phyloP scores from a whole-genome alignment of 2,113 vertebrate genomes.

The Abramis brama region DNA sequence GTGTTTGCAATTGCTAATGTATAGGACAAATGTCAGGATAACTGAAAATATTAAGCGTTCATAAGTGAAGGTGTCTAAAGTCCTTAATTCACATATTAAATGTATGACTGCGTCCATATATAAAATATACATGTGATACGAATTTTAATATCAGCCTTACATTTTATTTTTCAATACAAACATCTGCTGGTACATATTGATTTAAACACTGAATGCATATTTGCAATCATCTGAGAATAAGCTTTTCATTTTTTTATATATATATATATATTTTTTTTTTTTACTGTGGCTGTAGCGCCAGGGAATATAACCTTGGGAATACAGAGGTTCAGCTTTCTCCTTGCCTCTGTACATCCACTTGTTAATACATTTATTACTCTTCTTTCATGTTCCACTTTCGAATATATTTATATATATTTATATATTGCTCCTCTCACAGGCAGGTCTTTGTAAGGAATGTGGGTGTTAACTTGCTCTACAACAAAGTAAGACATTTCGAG shows the following conservation, averaged over 20 bases:
- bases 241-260: conserved; percentile 23
- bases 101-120: background rate
- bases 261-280: background rate
- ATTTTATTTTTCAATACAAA: background rate
- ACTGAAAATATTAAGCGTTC: background rate
- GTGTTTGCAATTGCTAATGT: background rate
- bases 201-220: conserved; percentile 35
- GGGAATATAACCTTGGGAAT: conserved; percentile 49
- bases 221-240: conserved; percentile 21
- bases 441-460: conserved; percentile 47
- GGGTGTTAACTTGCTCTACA: conserved; percentile 52
- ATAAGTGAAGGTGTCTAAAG: too few relatives aligned
- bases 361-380: conserved; percentile 53
- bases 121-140: background rate
- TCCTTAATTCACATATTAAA: too few relatives aligned
- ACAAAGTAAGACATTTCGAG: conserved; percentile 51
- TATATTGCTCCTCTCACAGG: conserved; percentile 21
- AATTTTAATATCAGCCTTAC: background rate
- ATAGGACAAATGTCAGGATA: background rate
- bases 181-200: background rate
- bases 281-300: background rate
- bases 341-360: conserved; percentile 37
- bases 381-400: conserved; percentile 46
- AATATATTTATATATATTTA: conserved; percentile 35
- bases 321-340: conserved; percentile 37